Evolutionary conservation across 2,797 vertebrate genomes (phyloP).

Genomic region (Aulostomus chinensis): DNA sequence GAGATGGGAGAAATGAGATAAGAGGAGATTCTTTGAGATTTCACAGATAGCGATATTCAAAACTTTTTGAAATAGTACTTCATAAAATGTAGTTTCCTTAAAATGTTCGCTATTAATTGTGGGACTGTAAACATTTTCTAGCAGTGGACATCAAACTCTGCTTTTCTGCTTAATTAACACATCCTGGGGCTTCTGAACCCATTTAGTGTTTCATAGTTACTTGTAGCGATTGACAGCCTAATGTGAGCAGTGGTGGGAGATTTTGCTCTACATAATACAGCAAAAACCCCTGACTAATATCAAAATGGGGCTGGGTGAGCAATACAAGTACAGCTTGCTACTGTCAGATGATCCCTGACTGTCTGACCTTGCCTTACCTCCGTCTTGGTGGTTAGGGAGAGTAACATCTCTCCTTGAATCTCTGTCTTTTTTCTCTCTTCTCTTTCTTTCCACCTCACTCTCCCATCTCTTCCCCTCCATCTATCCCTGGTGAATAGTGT

Average conservation of each 20-base stretch:
- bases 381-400: conserved; percentile 72
- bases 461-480: conserved; percentile 41
- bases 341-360: conserved; percentile 69
- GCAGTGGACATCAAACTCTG: conserved; percentile 1
- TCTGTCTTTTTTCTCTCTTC: conserved; percentile 69
- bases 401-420: conserved; percentile 77
- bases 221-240: conserved; percentile 6
- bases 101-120: no score
- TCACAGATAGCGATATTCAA: not conserved
- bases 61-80: not conserved
- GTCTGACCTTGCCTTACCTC: conserved; percentile 75
- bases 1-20: conserved; percentile 58
- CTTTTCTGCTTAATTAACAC: not conserved
- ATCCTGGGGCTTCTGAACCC: no score
- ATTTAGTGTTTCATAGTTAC: no score
- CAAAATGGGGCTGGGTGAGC: conserved; percentile 27
- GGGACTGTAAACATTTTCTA: not conserved
- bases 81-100: no score
- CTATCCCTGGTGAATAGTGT: conserved; percentile 75
- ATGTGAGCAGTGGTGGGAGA: conserved; percentile 17
- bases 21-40: conserved; percentile 61
- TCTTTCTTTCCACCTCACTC: conserved; percentile 62
- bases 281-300: conserved; percentile 42
- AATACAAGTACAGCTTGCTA: conserved; percentile 43
- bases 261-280: conserved; percentile 26